Conservation (phyloP, 2,888 invertebrate species). For the Ennomos fuscantarius region DNA sequence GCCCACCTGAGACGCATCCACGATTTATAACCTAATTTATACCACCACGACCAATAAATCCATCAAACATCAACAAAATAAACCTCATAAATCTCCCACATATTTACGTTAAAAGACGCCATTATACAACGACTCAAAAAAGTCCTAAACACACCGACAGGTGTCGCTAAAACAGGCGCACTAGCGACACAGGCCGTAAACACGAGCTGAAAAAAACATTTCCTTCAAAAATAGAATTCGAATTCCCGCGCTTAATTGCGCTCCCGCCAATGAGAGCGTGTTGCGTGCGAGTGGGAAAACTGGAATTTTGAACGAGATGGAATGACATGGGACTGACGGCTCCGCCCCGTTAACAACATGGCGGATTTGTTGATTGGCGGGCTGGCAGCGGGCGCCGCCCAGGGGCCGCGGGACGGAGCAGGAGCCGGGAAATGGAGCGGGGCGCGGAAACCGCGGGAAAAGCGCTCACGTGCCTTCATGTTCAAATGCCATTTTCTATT, state of each 20-base stretch:
- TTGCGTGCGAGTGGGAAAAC: constrained; percentile 66
- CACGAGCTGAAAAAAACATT: constrained; percentile 79
- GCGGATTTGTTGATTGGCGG: constrained; percentile 87
- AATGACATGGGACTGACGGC: constrained; percentile 57
- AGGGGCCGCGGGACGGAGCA: constrained; percentile 54
- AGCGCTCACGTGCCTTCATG: constrained; percentile 38
- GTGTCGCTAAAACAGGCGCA: constrained; percentile 65
- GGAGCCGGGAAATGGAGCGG: constrained; percentile 62
- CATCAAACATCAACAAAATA: constrained; percentile 70
- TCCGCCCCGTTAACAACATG: constrained; percentile 88
- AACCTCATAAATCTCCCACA: constrained; percentile 67
- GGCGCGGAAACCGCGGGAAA: constrained; percentile 53
- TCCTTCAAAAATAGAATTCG: constrained; percentile 83
- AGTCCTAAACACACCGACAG: constrained; percentile 48
- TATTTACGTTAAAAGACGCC: constrained; percentile 72
- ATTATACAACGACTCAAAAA: constrained; percentile 42
- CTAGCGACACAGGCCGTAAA: constrained; percentile 59
- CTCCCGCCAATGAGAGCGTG: constrained; percentile 76
- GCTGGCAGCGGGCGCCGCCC: constrained; percentile 67
- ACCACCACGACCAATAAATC: constrained; percentile 73
- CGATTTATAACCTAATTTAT: constrained; percentile 69
- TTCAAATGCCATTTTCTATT: constrained; percentile 28
- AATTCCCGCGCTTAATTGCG: constrained; percentile 84
- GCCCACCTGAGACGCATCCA: constrained; percentile 63
- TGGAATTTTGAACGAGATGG: constrained; percentile 59